Conservation (phyloP, 2,888 invertebrate species). For the Philopedon plagiatum region DNA sequence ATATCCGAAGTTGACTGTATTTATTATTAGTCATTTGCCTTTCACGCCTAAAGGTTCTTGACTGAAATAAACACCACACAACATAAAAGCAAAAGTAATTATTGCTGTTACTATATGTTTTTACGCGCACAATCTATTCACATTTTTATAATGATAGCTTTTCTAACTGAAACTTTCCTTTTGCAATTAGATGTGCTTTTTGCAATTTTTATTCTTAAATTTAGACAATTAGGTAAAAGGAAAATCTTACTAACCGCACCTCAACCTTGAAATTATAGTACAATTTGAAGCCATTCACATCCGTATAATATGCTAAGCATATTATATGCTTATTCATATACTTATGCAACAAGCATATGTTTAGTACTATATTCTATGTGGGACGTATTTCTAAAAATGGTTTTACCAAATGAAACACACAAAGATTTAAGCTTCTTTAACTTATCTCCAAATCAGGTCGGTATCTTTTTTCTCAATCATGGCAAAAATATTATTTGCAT, state of each 20-base stretch:
- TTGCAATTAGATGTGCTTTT: background rate
- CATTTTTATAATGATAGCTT: background rate
- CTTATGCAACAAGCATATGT: too few relatives aligned
- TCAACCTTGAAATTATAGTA: background rate
- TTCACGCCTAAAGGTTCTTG: conserved; percentile 14
- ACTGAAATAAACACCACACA: conserved; percentile 1
- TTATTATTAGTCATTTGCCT: background rate
- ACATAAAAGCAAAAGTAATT: conserved; percentile 19
- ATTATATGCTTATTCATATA: too few relatives aligned
- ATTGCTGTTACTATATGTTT: background rate
- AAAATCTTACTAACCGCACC: background rate
- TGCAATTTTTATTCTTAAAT: background rate
- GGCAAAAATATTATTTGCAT: background rate
- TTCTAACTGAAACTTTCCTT: conserved; percentile 7
- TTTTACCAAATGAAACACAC: too few relatives aligned
- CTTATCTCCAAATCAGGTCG: too few relatives aligned
- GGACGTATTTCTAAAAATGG: too few relatives aligned
- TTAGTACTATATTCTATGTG: too few relatives aligned
- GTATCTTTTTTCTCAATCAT: too few relatives aligned
- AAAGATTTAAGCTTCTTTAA: too few relatives aligned
- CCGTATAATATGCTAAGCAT: too few relatives aligned
- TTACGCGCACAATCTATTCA: background rate
- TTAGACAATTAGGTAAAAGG: background rate
- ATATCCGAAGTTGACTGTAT: too few relatives aligned
- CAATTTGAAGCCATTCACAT: too few relatives aligned